Evolutionary conservation across 2,113 vertebrate species (phyloP), one percentile per base, ranked within the genome.

Genomic region (Sapayoa aenigma): DNA sequence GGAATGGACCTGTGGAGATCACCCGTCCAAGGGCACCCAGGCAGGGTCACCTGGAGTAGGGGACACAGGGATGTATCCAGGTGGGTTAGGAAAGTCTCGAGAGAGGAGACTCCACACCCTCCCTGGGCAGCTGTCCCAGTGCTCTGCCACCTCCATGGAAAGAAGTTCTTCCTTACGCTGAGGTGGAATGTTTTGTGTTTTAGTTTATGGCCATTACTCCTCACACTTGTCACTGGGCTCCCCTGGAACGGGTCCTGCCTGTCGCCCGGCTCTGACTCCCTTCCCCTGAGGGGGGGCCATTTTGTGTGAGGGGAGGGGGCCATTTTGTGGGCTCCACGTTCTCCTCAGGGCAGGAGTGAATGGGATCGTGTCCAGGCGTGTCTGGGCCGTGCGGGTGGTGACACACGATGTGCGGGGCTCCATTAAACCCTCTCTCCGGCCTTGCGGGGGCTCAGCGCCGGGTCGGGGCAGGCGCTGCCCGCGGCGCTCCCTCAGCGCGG

Each of bases 251-350:
- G 35, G 14, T 3, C 53, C 53, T n/a, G n/a, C n/a, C n/a, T n/a
- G n/a, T n/a, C n/a, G n/a, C n/a, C n/a, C n/a, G n/a, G n/a, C n/a
- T n/a, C n/a, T n/a, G n/a, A n/a, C n/a, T n/a, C n/a, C n/a, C 37
- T 47, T 56, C 37, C 39, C 63, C 11, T 75, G 71, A 6, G 75
- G 62, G 72, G 58, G 91, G 86, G 91, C 91, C 95, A 96, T 96
- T 96, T 96, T 96, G 96, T 95, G 68, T 41, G 89, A 84, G 89
- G 83, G 84, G 89, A 94, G 58, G 72, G 94, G 96, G 93, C 96
- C 94, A 96, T 95, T 96, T 96, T 96, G 92, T 56, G 78, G 87
- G 44, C 53, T 83, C 58, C 22, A 1, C 21, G 3, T 17, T 16
- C 33, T 73, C n/a, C 75, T 62, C 52, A 0, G 33, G 67, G 24